Evolutionary conservation across 2,113 vertebrate genomes (phyloP).

Genomic region (Macrotis lagotis): DNA sequence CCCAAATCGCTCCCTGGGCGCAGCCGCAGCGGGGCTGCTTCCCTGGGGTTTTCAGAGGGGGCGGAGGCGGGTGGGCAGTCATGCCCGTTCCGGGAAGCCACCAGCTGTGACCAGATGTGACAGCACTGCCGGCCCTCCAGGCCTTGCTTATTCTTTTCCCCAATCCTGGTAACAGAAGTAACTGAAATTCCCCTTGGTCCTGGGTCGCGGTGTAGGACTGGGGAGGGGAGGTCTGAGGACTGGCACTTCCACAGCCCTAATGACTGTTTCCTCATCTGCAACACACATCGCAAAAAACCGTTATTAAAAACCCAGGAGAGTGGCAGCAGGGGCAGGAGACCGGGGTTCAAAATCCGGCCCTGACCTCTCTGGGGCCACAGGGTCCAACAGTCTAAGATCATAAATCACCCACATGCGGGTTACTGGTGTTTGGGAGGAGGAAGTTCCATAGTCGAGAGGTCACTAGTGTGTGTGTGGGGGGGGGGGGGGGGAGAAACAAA

Average conservation of each 20-base stretch:
- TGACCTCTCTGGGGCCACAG: background rate
- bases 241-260: background rate
- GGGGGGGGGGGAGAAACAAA: background rate
- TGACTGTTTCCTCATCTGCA: background rate
- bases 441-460: background rate
- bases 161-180: background rate
- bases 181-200: too few species aligned
- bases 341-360: background rate
- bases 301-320: background rate
- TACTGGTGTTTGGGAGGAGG: too few species aligned
- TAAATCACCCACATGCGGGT: background rate
- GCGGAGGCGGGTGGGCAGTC: background rate
- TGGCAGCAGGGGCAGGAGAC: background rate
- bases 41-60: background rate
- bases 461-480: background rate
- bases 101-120: background rate
- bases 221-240: background rate
- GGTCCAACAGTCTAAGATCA: background rate
- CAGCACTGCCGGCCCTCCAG: background rate
- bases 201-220: background rate
- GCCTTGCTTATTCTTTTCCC: background rate
- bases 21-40: background rate
- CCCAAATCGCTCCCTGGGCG: background rate
- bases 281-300: background rate
- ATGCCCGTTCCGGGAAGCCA: background rate